Percentiles rank a stretch among this genome's conserved stretches.
phyloP scores from a whole-genome alignment of 2,797 vertebrate genomes.

The Sebastes umbrosus region DNA sequence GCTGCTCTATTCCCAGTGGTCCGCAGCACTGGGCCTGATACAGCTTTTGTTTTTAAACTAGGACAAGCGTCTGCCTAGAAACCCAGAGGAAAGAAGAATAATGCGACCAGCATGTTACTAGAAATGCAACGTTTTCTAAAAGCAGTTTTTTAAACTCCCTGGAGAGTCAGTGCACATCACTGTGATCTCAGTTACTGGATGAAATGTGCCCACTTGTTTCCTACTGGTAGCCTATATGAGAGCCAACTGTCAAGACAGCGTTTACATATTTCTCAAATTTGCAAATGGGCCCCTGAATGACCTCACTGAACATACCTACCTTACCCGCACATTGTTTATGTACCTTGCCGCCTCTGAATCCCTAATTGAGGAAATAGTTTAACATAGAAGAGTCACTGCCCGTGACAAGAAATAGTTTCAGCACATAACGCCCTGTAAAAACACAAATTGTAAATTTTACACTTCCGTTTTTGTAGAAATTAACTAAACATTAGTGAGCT shows the following conservation, averaged over 20 bases:
- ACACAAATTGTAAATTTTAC: background rate
- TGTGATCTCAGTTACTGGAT: background rate
- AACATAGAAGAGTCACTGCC: background rate
- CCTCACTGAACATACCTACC: background rate
- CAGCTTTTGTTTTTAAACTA: slow-evolving; percentile 60
- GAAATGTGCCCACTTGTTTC: background rate
- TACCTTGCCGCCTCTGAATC: background rate
- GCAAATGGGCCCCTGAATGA: background rate
- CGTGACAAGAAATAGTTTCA: background rate
- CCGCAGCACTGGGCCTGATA: slow-evolving; percentile 35
- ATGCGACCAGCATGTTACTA: slow-evolving; percentile 11
- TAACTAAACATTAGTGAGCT: background rate
- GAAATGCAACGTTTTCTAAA: background rate
- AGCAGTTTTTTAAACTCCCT: background rate
- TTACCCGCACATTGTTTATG: background rate
- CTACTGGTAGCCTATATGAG: background rate
- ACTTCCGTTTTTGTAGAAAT: background rate
- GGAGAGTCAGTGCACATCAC: background rate
- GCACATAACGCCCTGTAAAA: background rate
- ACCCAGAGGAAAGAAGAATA: slow-evolving; percentile 18
- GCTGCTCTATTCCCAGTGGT: slow-evolving; percentile 53
- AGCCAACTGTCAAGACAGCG: background rate
- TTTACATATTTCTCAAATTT: slow-evolving; percentile 3
- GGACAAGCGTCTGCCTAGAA: slow-evolving; percentile 50
- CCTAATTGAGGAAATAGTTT: background rate